These are phyloP conservation scores for Dicyrtomina minuta DNA, from an alignment of 2,888 invertebrate species.

Conservation along the genomic window DNA sequence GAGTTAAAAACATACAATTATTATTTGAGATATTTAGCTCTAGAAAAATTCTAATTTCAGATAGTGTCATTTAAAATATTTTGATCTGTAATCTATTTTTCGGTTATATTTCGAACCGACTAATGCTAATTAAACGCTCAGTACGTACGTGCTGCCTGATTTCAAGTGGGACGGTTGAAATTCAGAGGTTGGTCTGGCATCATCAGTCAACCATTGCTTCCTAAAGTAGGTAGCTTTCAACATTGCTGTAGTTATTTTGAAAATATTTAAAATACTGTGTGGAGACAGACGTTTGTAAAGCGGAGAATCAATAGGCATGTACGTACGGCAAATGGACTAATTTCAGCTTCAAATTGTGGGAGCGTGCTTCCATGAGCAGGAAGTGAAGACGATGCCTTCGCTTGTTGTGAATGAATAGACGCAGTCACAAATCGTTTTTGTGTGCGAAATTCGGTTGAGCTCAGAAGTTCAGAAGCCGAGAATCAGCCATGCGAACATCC, in stretches of 20 bases:
- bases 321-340: not conserved
- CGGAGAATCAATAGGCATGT: conserved; percentile 15
- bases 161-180: too few relatives aligned
- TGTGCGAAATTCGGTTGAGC: conserved; percentile 29
- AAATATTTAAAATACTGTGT: conserved; percentile 24
- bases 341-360: conserved; percentile 6
- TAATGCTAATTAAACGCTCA: too few relatives aligned
- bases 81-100: too few relatives aligned
- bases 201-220: too few relatives aligned
- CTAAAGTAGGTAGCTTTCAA: conserved; percentile 21
- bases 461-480: conserved; percentile 23
- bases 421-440: conserved; percentile 31
- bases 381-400: conserved; percentile 21
- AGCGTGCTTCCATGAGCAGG: conserved; percentile 22
- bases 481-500: conserved; percentile 31
- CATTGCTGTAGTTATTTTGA: conserved; percentile 22
- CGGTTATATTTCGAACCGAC: too few relatives aligned
- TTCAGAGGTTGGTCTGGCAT: too few relatives aligned
- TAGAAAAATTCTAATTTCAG: too few relatives aligned
- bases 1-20: too few relatives aligned
- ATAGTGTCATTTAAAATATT: too few relatives aligned
- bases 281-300: conserved; percentile 12
- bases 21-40: too few relatives aligned
- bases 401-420: conserved; percentile 25
- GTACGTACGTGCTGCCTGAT: too few relatives aligned